phyloP scores from a whole-genome alignment of 2,113 vertebrate genomes.

The Pteropus alecto region DNA sequence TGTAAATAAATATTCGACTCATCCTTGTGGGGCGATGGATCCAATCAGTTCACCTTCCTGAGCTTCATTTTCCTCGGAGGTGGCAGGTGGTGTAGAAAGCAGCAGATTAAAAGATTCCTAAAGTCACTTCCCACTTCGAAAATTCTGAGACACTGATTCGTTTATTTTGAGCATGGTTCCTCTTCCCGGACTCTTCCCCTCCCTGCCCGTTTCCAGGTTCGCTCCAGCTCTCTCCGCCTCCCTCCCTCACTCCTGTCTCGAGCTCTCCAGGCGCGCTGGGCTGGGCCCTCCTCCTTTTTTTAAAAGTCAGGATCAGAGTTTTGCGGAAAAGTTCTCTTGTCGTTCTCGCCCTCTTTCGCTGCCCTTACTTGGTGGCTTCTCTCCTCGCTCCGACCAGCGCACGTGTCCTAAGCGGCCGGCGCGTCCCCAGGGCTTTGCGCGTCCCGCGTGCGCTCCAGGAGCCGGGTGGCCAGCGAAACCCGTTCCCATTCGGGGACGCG shows the following conservation, averaged over 20 bases:
- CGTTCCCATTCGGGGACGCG: too few relatives aligned
- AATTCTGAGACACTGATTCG: neutral
- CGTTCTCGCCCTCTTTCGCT: neutral
- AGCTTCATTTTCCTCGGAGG: neutral
- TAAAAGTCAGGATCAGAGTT: neutral
- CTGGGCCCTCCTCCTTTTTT: neutral
- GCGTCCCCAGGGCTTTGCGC: fast-evolving
- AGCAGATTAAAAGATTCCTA: neutral
- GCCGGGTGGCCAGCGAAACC: neutral
- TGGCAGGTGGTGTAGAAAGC: neutral
- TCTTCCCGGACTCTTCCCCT: neutral
- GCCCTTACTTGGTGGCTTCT: fast-evolving
- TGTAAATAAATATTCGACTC: neutral
- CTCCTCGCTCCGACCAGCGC: neutral
- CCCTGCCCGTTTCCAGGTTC: neutral
- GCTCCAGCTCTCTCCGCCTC: too few relatives aligned
- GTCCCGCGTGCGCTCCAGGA: neutral
- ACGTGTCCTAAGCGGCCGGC: neutral
- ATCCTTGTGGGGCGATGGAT: neutral
- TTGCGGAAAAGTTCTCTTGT: neutral
- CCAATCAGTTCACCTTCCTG: neutral
- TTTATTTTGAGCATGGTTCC: neutral
- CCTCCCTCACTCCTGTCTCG: neutral
- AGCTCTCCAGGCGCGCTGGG: neutral
- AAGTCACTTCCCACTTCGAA: neutral